A percentile compares a stretch with the other conserved stretches of the same genome.
These are phyloP conservation scores for Antitype chi DNA, from an alignment of 2,888 invertebrate genomes.

Conservation along the genomic window DNA sequence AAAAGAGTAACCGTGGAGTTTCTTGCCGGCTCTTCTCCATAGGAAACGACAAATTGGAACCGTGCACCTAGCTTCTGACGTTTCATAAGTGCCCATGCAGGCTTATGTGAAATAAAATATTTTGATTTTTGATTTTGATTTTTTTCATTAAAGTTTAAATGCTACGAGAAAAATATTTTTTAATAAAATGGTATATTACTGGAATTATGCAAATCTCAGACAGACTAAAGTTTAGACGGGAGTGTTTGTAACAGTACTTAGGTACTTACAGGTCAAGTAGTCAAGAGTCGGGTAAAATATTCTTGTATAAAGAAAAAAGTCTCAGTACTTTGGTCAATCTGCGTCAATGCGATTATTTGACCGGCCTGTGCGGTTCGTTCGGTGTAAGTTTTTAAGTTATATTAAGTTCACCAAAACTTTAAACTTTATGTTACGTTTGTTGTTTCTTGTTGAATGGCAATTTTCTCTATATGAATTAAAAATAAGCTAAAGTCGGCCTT, in stretches of 20 bases:
- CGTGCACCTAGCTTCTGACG: too few species aligned
- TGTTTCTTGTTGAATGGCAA: constrained; percentile 17
- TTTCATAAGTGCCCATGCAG: too few species aligned
- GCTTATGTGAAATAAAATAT: too few species aligned
- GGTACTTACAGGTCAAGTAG: constrained; percentile 29
- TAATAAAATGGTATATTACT: constrained; percentile 35
- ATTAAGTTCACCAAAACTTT: constrained; percentile 14
- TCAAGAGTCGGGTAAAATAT: constrained; percentile 5
- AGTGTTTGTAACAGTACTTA: constrained; percentile 28
- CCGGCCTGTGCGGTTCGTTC: constrained; percentile 12
- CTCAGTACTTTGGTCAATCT: constrained; percentile 29
- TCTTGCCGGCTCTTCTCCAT: too few species aligned
- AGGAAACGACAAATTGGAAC: too few species aligned
- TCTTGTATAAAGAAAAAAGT: constrained; percentile 24
- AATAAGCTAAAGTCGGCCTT: neutral
- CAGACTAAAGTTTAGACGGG: constrained; percentile 28
- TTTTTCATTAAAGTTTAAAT: constrained; percentile 34
- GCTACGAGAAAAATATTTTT: constrained; percentile 27
- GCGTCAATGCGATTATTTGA: constrained; percentile 28
- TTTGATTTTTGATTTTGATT: too few species aligned
- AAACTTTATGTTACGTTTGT: constrained; percentile 10
- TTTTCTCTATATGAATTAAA: constrained; percentile 1
- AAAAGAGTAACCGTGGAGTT: too few species aligned
- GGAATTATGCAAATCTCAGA: constrained; percentile 42
- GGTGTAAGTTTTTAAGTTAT: constrained; percentile 10